These are phyloP conservation scores for Digitonthophagus gazella DNA, from an alignment of 2,888 invertebrate species.

Conservation along the genomic window DNA sequence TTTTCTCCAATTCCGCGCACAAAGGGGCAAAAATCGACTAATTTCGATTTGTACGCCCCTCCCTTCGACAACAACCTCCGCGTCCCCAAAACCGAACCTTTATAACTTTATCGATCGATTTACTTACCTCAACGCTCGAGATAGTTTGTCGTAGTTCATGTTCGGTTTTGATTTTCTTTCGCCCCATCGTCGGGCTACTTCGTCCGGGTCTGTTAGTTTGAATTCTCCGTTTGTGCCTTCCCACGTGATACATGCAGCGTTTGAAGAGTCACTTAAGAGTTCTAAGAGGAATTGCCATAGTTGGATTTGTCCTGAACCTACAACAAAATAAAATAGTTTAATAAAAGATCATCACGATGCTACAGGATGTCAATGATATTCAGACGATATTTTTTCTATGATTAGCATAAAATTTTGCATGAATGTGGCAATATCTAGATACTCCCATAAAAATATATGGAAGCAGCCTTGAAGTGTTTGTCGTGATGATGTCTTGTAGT, in stretches of 20 bases:
- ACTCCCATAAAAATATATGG: no score
- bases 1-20: constrained; percentile 33
- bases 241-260: constrained; percentile 97
- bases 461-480: no score
- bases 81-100: not conserved
- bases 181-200: constrained; percentile 97
- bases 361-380: no score
- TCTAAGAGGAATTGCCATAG: constrained; percentile 99
- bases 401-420: no score
- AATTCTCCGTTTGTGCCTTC: constrained; percentile 98
- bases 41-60: not conserved
- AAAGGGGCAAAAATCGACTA: constrained; percentile 15
- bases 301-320: constrained; percentile 96
- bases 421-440: no score
- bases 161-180: constrained; percentile 99
- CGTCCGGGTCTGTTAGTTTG: constrained; percentile 97
- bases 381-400: no score
- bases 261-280: constrained; percentile 91
- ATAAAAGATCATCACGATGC: no score
- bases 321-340: constrained; percentile 34
- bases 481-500: no score
- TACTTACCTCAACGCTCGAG: constrained; percentile 86
- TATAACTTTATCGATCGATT: not conserved
- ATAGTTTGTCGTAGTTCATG: constrained; percentile 99
- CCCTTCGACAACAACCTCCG: not conserved